Evolutionary conservation across 2,797 vertebrate species (phyloP), one percentile per base, ranked within the genome.

Genomic region (Fratercula arctica): DNA sequence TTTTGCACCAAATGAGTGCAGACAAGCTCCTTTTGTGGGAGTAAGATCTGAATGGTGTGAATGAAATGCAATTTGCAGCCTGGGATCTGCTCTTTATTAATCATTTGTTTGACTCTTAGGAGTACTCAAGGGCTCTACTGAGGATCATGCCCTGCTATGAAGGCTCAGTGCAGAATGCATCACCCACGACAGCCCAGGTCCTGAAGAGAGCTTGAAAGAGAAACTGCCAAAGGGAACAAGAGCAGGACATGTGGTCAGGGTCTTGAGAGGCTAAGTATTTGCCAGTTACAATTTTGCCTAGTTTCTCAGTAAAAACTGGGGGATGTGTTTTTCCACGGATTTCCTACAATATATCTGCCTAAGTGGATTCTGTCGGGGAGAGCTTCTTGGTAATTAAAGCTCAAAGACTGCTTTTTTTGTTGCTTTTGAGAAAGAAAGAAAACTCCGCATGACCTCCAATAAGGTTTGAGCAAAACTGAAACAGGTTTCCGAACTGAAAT

Each of bases 1-100:
- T 96, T 97, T 94, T 95, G 37, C 54, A 92, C 41, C 75, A 96
- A 96, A 97, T 94, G 67, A 93, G 90, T 78, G 75, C 48, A 85
- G 96, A 96, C 95, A 96, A 80, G 75, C 37, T 87, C 19, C 4
- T 93, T 95, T 94, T 93, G 90, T 92, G 84, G 72, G 75, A 95
- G 29, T 9, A 1, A 95, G 43, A 85, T 83, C 60, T 88, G 90
- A 90, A 89, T 72, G 28, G 88, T 94, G 95, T 90, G 94, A 95
- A 96, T 93, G 92, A 96, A 95, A 89, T 78, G 75, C 57, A 92
- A 92, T 94, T 96, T 94, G 67, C 56, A 94, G 75, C 53, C 50
- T 83, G 46, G 57, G 85, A 89, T 95, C 93, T 97, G 86, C 90
- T 95, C 93, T 96, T 95, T 95, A 96, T 96, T 96, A 96, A 92